phyloP scores from a whole-genome alignment of 64 coral and sea anemone species.

The Anthopleura sola region DNA sequence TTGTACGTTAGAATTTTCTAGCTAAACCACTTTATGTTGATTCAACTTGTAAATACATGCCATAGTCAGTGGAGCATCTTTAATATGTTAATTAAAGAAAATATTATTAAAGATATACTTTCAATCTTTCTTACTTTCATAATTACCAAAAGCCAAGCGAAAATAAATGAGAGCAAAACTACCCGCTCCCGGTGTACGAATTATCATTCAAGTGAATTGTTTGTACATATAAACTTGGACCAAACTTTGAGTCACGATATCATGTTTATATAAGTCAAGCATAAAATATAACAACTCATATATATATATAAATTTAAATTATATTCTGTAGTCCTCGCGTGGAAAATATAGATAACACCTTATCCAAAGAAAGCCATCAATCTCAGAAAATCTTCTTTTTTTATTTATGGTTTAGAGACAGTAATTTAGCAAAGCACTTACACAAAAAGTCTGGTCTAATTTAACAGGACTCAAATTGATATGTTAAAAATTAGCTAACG shows the following conservation, averaged over 20 bases:
- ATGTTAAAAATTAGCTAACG: not conserved
- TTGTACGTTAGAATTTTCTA: not conserved
- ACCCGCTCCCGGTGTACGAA: not conserved
- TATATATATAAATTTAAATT: not conserved
- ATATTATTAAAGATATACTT: not conserved
- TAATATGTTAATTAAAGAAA: not conserved
- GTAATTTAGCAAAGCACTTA: not conserved
- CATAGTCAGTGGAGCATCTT: not conserved
- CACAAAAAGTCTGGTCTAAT: not conserved
- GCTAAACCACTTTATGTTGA: not conserved
- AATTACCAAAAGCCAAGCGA: not conserved
- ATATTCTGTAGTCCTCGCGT: not conserved
- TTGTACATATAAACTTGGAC: not conserved
- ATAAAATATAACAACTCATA: not conserved
- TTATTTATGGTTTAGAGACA: not conserved
- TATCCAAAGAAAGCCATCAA: not conserved
- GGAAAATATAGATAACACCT: not conserved
- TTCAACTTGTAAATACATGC: slow-evolving; percentile 6
- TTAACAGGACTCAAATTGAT: not conserved
- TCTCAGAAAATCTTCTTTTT: slow-evolving; percentile 1
- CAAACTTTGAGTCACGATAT: not conserved
- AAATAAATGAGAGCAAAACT: not conserved
- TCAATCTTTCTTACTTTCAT: not conserved
- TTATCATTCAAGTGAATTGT: not conserved
- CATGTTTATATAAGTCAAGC: not conserved